phyloP scores from a whole-genome alignment of 2,113 vertebrate genomes.

The Apistogramma diplotaenia region DNA sequence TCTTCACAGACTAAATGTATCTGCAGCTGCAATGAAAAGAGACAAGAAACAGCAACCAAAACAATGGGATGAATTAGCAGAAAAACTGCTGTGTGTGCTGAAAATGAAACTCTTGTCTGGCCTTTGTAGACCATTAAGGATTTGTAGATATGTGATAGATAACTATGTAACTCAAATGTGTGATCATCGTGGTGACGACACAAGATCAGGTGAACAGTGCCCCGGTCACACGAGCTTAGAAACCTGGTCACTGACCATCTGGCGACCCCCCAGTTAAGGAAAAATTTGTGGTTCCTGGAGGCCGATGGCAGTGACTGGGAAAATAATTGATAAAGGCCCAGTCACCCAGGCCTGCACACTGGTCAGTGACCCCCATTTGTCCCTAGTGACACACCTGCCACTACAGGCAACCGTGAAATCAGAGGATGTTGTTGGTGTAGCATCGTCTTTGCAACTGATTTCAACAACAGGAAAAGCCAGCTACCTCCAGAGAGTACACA shows the following conservation, averaged over 20 bases:
- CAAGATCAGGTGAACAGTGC: not conserved
- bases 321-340: not conserved
- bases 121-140: not conserved
- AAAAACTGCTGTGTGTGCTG: not conserved
- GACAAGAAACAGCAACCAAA: not conserved
- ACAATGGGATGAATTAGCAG: not conserved
- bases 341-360: not conserved
- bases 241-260: not conserved
- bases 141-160: not conserved
- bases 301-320: not conserved
- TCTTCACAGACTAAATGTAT: not conserved
- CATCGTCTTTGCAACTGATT: not conserved
- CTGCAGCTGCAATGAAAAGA: not conserved
- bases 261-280: not conserved
- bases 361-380: not conserved
- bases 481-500: not conserved
- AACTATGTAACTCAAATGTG: not conserved
- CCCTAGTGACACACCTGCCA: not conserved
- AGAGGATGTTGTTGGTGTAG: not conserved
- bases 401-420: not conserved
- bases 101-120: not conserved
- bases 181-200: not conserved
- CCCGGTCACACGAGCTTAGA: not conserved
- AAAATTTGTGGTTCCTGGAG: not conserved
- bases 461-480: not conserved